Percentiles rank a stretch among this genome's conserved stretches.
These are phyloP conservation scores for Cyanoramphus novaezelandiae DNA, from an alignment of 2,113 vertebrate genomes.

Conservation along the genomic window DNA sequence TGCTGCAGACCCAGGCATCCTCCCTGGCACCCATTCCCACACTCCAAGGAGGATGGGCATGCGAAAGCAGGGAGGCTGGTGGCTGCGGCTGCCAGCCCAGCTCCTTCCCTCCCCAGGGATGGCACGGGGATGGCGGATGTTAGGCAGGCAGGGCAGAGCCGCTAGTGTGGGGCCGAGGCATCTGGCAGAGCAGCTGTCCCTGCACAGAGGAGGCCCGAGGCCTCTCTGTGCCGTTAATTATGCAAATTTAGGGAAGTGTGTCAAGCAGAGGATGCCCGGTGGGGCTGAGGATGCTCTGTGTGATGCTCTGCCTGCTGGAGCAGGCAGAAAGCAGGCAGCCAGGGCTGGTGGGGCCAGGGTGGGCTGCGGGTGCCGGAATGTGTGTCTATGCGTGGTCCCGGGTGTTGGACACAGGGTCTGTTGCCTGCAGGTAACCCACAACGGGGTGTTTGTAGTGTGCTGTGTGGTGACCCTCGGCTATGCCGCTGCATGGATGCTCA, in stretches of 20 bases:
- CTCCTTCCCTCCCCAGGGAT: background rate
- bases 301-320: background rate
- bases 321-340: background rate
- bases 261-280: background rate
- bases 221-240: background rate
- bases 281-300: background rate
- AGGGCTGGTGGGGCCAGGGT: background rate
- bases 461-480: background rate
- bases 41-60: background rate
- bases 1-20: background rate
- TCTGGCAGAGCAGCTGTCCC: slow-evolving; percentile 48
- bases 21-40: background rate
- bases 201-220: background rate
- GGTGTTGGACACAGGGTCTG: fast-evolving
- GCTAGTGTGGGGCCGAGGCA: background rate
- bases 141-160: background rate
- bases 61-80: background rate
- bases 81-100: background rate
- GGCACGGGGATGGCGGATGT: background rate
- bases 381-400: fast-evolving
- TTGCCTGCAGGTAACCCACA: background rate
- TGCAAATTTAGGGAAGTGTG: slow-evolving; percentile 61
- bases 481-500: slow-evolving; percentile 57
- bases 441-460: background rate
- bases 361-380: background rate